Evolutionary conservation across 2,113 vertebrate species (phyloP).

Genomic region (Pyrgilauda ruficollis): DNA sequence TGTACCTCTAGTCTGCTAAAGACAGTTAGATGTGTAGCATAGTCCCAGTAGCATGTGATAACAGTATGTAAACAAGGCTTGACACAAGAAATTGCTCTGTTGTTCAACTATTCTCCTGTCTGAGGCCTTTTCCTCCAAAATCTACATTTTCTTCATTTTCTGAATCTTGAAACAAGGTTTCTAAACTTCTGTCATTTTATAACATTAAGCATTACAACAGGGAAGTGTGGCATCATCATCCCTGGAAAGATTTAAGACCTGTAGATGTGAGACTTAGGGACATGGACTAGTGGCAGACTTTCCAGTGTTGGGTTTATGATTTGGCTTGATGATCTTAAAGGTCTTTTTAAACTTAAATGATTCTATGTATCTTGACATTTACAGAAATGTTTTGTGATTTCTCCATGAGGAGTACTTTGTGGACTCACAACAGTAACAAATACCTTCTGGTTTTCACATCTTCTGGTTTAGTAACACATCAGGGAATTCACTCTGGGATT

Average conservation of each 20-base stretch:
- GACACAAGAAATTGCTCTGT: not conserved
- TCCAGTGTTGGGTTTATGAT: not conserved
- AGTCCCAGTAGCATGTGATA: not conserved
- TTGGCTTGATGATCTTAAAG: not conserved
- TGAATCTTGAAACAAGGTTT: not conserved
- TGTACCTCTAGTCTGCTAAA: not conserved
- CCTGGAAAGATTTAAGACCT: not conserved
- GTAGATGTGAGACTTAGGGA: not conserved
- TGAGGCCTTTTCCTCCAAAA: not conserved
- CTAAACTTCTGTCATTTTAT: not conserved
- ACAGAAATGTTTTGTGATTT: not conserved
- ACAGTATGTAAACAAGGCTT: not conserved
- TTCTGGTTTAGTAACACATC: not conserved
- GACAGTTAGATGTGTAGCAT: not conserved
- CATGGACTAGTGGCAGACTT: not conserved
- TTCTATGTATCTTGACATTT: not conserved
- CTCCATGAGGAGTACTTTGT: not conserved
- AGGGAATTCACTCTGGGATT: not conserved
- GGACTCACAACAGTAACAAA: not conserved
- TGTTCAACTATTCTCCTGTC: not conserved
- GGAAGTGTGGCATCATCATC: not conserved
- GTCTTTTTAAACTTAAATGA: not conserved
- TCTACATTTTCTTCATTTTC: not conserved
- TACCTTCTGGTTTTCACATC: rapidly evolving
- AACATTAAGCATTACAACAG: not conserved